These are phyloP conservation scores for Ptychobarbus kaznakovi DNA, from an alignment of 2,797 vertebrate species.

Conservation along the genomic window DNA sequence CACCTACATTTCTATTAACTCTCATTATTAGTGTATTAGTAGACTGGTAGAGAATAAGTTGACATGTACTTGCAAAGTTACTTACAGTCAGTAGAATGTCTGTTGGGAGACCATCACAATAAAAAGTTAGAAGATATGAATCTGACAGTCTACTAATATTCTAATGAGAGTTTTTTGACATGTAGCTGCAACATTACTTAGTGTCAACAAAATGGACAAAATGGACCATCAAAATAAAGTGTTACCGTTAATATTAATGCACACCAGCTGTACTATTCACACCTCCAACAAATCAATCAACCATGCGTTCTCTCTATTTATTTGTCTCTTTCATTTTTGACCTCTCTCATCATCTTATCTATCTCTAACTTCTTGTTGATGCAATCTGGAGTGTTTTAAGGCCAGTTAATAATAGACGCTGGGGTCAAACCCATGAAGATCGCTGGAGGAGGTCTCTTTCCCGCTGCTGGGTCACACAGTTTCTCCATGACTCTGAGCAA, in stretches of 20 bases:
- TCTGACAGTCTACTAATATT: too few relatives aligned
- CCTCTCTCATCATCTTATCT: not conserved
- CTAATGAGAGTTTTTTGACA: too few relatives aligned
- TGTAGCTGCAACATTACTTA: too few relatives aligned
- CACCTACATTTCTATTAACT: too few relatives aligned
- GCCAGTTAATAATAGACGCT: constrained; percentile 60
- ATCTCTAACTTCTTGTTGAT: constrained; percentile 35
- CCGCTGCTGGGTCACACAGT: constrained; percentile 76
- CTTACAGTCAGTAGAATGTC: too few relatives aligned
- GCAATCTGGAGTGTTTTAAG: constrained; percentile 48
- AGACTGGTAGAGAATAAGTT: too few relatives aligned
- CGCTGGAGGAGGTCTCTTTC: constrained; percentile 64
- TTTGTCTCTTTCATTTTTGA: not conserved
- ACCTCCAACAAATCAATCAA: not conserved
- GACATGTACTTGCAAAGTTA: too few relatives aligned
- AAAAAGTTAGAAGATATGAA: too few relatives aligned
- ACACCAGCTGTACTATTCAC: constrained; percentile 11
- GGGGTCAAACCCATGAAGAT: constrained; percentile 38
- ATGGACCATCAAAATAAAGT: too few relatives aligned
- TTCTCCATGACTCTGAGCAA: constrained; percentile 74
- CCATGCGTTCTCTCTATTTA: not conserved
- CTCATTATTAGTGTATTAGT: too few relatives aligned
- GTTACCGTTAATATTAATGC: constrained; percentile 3
- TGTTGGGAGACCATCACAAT: too few relatives aligned
- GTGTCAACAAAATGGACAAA: too few relatives aligned